Evolutionary conservation across 1,140 invertebrate genomes (phyloP), one percentile per base, ranked within the genome.

Genomic region (Panulirus ornatus): DNA sequence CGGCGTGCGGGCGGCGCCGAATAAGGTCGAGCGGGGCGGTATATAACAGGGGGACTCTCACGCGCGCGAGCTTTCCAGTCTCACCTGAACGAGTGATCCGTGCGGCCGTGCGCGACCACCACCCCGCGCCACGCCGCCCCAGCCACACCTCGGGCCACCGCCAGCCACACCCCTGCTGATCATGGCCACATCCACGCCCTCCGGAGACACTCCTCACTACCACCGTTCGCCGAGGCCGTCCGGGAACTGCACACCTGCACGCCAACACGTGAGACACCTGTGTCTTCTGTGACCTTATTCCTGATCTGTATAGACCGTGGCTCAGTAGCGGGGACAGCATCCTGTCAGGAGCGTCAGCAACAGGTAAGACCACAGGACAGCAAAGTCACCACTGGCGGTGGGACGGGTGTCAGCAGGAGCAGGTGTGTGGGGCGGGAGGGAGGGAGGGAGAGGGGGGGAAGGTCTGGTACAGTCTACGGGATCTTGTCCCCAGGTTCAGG

Each of bases 51-150:
- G 54, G 27, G 83, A 70, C 70, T 66, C 63, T 84, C 83, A 30
- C 83, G 83, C 83, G 83, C 83, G 83, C 83, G 83, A 84, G 83
- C 83, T 84, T 84, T 84, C 83, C 83, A 84, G 83, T 84, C 83
- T 73, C 3, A 27, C 70, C 83, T 84, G 83, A 73, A 40, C 83
- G 63, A 51, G 83, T 84, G 83, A 84, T 44, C 42, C 66, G 83
- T 27, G 44, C 83, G 83, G 42, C 36, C 36, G 16, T 42, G 34
- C 78, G 1, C 34, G 38, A 8, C n/a, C 51, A 19, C 3, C 54
- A 19, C 44, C 58, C 34, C 40, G 6, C 54, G 2, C 66, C 54
- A 2, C 58, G 63, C 22, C 58, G 36, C 22, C 58, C 22, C 40
- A 30, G 9, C 58, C 16, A 14, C 66, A 2, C 2, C 38, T n/a